Evolutionary conservation across 2,113 vertebrate genomes (phyloP).

Genomic region (Anas platyrhynchos): DNA sequence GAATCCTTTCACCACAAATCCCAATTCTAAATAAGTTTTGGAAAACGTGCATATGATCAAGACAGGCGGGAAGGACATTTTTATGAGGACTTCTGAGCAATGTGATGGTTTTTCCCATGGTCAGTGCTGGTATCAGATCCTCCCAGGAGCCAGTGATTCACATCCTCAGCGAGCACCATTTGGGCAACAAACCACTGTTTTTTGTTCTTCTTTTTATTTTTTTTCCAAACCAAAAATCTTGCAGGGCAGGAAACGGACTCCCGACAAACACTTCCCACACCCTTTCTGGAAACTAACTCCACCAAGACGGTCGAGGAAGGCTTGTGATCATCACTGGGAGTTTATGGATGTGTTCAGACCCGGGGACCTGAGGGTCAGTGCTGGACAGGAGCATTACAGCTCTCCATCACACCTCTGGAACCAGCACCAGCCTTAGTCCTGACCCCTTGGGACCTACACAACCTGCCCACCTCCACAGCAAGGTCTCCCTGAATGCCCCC

Average conservation of each 20-base stretch:
- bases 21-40: not conserved
- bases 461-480: not conserved
- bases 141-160: not conserved
- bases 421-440: not conserved
- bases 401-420: not conserved
- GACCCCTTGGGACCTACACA: accelerated
- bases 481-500: accelerated
- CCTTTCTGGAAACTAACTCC: not conserved
- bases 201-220: not conserved
- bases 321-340: not conserved
- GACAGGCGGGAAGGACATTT: not conserved
- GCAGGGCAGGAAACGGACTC: not conserved
- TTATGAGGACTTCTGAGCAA: not conserved
- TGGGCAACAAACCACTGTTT: not conserved
- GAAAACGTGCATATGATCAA: not conserved
- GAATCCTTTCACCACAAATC: not conserved
- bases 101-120: not conserved
- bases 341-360: not conserved
- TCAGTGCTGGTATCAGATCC: not conserved
- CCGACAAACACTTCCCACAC: not conserved
- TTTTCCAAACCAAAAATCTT: not conserved
- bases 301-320: not conserved
- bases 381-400: not conserved
- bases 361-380: not conserved
- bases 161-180: not conserved